Evolutionary conservation across 2,113 vertebrate species (phyloP), one percentile per base, ranked within the genome.

Genomic region (Daubentonia madagascariensis): DNA sequence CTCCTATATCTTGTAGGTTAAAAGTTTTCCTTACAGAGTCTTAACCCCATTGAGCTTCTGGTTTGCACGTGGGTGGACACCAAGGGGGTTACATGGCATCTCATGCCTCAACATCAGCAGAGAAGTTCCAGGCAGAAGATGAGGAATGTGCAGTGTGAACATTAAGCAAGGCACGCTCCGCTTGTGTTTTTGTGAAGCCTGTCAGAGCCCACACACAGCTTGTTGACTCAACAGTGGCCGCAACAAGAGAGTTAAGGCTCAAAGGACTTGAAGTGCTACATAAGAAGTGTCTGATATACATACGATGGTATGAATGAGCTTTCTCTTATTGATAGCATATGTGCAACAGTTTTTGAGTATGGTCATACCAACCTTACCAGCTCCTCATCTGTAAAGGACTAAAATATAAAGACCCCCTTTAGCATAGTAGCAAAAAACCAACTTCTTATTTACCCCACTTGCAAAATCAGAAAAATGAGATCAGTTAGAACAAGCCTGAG

Each of bases 11-110:
- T 72, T 54, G 61, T 1, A 45, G 6, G 5, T 37, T 50, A 52
- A 59, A 80, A 50, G 1, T 83, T 40, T 81, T 28, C 11, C 16
- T 90, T 76, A 43, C 12, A 30, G 37, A 6, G 3, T 81, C 25
- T 93, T 92, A 85, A 52, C 1, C 2, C 14, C 35, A 76, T 0
- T 80, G 59, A 57, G 23, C 18, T 81, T 79, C 54, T 50, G 17
- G 43, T 63, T 76, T 28, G 28, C n/a, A 91, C 1, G 5, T 1
- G 2, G 83, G 8, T 12, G 6, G 11, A 3, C n/a, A 32, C 11
- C 2, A 10, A 22, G 7, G 28, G 1, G 0, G 8, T 20, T 35
- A 6, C 0, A n/a, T 4, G 35, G 37, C 12, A 61, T 83, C 57
- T 75, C 4, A 5, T 43, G 18, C 37, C 22, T 84, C 30, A 57